Evolutionary conservation across 2,888 invertebrate species (phyloP).

Genomic region (Tachina grossa): DNA sequence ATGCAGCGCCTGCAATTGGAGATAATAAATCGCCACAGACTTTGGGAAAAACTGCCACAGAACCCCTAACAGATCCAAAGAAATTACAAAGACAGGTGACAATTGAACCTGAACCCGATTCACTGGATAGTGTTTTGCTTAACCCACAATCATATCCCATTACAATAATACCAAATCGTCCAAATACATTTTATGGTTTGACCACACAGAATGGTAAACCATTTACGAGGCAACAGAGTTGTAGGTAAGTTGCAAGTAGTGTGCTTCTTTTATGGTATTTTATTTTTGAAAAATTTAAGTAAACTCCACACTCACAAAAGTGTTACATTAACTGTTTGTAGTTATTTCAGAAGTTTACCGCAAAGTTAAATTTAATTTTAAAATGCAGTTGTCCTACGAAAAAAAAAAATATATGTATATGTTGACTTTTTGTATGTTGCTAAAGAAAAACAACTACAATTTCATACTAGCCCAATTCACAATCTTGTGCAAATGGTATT

Average conservation of each 20-base stretch:
- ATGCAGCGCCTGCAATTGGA: constrained; percentile 19
- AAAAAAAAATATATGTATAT: too few relatives aligned
- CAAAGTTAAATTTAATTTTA: too few relatives aligned
- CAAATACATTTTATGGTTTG: constrained; percentile 80
- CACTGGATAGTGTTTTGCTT: constrained; percentile 82
- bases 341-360: too few relatives aligned
- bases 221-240: constrained; percentile 80
- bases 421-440: too few relatives aligned
- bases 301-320: too few relatives aligned
- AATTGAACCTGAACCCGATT: constrained; percentile 82
- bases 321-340: too few relatives aligned
- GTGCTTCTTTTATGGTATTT: neutral
- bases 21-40: constrained; percentile 31
- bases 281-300: too few relatives aligned
- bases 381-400: too few relatives aligned
- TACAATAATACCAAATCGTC: constrained; percentile 82
- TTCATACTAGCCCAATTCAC: too few relatives aligned
- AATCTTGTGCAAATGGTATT: too few relatives aligned
- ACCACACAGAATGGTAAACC: constrained; percentile 78
- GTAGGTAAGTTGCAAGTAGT: constrained; percentile 77
- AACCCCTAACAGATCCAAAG: constrained; percentile 51
- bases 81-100: constrained; percentile 75
- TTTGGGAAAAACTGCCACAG: constrained; percentile 35
- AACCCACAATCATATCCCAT: constrained; percentile 82
- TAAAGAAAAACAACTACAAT: too few relatives aligned